These are phyloP conservation scores for Hipposideros armiger DNA, from an alignment of 2,113 vertebrate genomes.

Conservation along the genomic window DNA sequence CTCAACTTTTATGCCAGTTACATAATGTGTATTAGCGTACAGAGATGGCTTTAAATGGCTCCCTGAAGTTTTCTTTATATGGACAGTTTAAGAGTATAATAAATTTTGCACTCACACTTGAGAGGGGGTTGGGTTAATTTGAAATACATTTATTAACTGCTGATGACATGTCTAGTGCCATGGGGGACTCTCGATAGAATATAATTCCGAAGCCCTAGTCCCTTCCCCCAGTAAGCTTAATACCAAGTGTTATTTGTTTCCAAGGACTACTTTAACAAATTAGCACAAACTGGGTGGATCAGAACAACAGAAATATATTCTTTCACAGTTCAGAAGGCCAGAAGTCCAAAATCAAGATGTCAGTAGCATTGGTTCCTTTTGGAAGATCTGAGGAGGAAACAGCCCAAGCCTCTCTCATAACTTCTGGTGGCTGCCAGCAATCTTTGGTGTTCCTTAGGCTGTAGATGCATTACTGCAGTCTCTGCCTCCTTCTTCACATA, in stretches of 20 bases:
- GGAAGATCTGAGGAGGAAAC: background rate
- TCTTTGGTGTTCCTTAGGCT: fast-evolving
- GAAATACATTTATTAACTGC: background rate
- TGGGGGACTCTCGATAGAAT: background rate
- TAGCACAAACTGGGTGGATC: background rate
- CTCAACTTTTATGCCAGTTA: background rate
- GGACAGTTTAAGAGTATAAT: background rate
- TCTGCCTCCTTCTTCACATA: background rate
- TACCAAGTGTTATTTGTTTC: background rate
- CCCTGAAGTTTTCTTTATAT: background rate
- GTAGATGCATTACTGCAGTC: background rate
- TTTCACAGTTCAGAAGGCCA: background rate
- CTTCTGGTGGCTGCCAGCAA: background rate
- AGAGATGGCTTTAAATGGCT: background rate
- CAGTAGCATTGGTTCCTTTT: background rate
- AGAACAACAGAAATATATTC: background rate
- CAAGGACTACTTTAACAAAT: background rate
- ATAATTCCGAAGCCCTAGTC: background rate
- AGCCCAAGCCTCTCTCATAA: background rate
- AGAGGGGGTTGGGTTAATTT: background rate
- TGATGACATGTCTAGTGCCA: background rate
- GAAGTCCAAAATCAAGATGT: background rate
- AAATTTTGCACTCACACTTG: background rate
- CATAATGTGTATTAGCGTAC: background rate
- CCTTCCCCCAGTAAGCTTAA: background rate